Conservation (phyloP, 2,113 vertebrate species). For the Lepidothrix coronata region DNA sequence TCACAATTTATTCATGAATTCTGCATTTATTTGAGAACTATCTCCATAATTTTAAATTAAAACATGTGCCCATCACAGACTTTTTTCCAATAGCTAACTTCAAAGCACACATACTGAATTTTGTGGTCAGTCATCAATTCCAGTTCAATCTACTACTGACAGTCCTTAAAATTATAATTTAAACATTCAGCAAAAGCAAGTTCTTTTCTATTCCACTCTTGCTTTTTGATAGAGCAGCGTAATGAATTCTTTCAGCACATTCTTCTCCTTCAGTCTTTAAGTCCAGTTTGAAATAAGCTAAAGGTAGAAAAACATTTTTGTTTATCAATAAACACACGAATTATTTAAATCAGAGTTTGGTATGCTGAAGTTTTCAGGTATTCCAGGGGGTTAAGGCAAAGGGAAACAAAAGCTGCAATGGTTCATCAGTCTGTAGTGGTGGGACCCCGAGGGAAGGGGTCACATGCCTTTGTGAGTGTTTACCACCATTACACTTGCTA, state of each 20-base stretch:
- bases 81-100: not conserved
- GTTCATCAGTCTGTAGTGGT: not conserved
- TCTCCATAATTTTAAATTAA: constrained; percentile 34
- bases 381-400: not conserved
- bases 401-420: not conserved
- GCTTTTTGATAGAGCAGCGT: not conserved
- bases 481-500: not conserved
- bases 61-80: not conserved
- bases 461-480: not conserved
- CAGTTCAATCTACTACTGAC: not conserved
- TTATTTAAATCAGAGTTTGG: not conserved
- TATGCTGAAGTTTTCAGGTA: not conserved
- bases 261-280: not conserved
- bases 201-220: not conserved
- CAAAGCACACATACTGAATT: not conserved
- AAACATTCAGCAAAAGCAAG: not conserved
- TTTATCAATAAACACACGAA: not conserved
- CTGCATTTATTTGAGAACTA: constrained; percentile 24
- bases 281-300: not conserved
- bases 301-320: not conserved
- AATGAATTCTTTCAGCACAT: not conserved
- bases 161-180: not conserved
- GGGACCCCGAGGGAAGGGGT: not conserved
- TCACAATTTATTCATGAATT: constrained; percentile 33
- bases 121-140: not conserved